phyloP scores from a whole-genome alignment of 2,888 invertebrate genomes.

The Brenthis daphne region DNA sequence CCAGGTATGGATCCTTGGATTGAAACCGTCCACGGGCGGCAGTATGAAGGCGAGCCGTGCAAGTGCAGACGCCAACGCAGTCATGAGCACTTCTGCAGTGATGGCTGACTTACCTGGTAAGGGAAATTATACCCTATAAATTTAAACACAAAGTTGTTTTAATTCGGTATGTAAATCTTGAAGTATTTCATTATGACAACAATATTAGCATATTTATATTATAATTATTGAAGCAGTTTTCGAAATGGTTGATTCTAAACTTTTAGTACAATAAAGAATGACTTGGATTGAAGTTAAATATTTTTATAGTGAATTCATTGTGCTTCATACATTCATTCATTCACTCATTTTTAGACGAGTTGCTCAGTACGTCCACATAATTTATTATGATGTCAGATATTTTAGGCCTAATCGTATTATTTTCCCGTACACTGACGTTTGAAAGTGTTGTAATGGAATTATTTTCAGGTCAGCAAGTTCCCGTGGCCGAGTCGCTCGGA shows the following conservation, averaged over 20 bases:
- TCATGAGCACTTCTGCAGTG: constrained; percentile 95
- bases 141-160: background rate
- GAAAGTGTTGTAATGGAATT: constrained; percentile 35
- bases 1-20: constrained; percentile 94
- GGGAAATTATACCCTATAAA: constrained; percentile 1
- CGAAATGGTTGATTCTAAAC: no score
- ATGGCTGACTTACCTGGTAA: constrained; percentile 96
- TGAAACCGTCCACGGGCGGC: constrained; percentile 97
- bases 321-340: background rate
- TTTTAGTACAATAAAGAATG: no score
- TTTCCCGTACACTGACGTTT: background rate
- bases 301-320: no score
- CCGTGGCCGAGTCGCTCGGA: constrained; percentile 76
- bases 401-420: no score
- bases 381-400: no score
- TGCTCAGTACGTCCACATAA: background rate
- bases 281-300: no score
- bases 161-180: no score
- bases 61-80: constrained; percentile 90
- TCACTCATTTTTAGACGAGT: background rate
- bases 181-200: no score
- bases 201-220: no score
- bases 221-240: no score
- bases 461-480: constrained; percentile 78
- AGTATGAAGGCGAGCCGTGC: constrained; percentile 92